Base-by-base conservation (phyloP, 2,888 invertebrate species). In the Ramazzottius varieornatus region DNA sequence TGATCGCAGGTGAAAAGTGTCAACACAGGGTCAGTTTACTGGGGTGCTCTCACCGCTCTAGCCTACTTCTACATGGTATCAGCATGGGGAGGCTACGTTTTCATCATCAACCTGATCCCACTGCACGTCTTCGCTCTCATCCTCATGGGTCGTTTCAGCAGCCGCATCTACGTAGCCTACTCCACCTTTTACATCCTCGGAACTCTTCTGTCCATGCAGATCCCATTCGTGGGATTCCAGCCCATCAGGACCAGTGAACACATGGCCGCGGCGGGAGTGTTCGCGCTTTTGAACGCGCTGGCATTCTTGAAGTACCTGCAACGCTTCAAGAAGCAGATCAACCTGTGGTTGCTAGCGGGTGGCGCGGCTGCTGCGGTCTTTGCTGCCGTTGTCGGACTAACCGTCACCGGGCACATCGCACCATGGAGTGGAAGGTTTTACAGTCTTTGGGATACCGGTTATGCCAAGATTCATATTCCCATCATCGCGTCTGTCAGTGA, bases 1-100 rank as follows among this genome's bases (percentile, higher is more conserved):
- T 66, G 65, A 67, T 74, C 75, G 64, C 73, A 81, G 80, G 80
- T 81, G 64, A 93, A 92, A 75, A 86, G 96, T 66, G 86, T 99
- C 2, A 98, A 96, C 78, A 92, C 88, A 69, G 98, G 98, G 33
- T 90, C 94, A 1, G 84, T 99, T 40, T 94, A 88, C 76, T 99
- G 96, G 96, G 84, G 94, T 1, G 83, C 87, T 40, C 84, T 90
- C 74, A 86, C 94, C 66, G 88, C 98, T 4, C 75, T 99, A 1
- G 91, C 94, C 0, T 98, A 99, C 78, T 96, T 99, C 78, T 98
- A 99, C 78, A 99, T 99, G 98, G 98, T 88, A 77, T 96, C 94
- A 68, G 96, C 96, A 70, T 98, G 98, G 98, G 98, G 98, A 71
- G 98, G 98, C 69, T 98, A 98, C 75, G 96, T 98, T 46, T 99